Percentiles rank a stretch among this genome's conserved stretches.
phyloP scores from a whole-genome alignment of 37 sponge, comb jelly and placozoan genomes.

The Spongilla lacustris region DNA sequence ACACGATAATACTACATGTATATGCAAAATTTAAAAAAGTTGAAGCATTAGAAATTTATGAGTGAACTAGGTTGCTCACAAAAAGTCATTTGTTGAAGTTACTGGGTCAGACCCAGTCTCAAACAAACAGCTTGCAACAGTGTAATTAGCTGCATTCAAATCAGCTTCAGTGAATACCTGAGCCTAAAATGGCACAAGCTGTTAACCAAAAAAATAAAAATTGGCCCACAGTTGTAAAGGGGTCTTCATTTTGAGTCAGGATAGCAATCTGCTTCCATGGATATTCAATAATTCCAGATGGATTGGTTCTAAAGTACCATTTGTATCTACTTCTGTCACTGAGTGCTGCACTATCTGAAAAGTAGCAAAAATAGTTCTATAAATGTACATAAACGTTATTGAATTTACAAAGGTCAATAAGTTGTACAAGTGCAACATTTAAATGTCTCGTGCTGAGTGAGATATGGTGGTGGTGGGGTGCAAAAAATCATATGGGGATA shows the following conservation, averaged over 20 bases:
- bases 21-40: background rate
- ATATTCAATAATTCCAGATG: background rate
- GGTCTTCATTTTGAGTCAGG: slow-evolving; percentile 27
- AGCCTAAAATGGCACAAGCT: background rate
- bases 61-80: background rate
- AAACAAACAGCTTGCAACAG: background rate
- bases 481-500: too few species aligned
- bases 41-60: background rate
- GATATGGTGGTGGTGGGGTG: too few species aligned
- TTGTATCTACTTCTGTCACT: slow-evolving; percentile 29
- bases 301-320: slow-evolving; percentile 28
- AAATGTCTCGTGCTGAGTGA: too few species aligned
- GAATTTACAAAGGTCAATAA: too few species aligned
- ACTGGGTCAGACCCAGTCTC: background rate
- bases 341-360: background rate
- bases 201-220: background rate
- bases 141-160: background rate
- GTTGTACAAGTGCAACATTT: too few species aligned
- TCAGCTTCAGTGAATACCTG: background rate
- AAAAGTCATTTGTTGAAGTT: background rate
- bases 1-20: slow-evolving; percentile 8
- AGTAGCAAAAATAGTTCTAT: too few species aligned
- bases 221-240: slow-evolving; percentile 1
- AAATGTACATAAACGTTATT: too few species aligned
- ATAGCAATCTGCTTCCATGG: slow-evolving; percentile 18